Evolutionary conservation across 2,888 invertebrate species (phyloP), one percentile per base, ranked within the genome.

Genomic region (Nebria brevicollis): DNA sequence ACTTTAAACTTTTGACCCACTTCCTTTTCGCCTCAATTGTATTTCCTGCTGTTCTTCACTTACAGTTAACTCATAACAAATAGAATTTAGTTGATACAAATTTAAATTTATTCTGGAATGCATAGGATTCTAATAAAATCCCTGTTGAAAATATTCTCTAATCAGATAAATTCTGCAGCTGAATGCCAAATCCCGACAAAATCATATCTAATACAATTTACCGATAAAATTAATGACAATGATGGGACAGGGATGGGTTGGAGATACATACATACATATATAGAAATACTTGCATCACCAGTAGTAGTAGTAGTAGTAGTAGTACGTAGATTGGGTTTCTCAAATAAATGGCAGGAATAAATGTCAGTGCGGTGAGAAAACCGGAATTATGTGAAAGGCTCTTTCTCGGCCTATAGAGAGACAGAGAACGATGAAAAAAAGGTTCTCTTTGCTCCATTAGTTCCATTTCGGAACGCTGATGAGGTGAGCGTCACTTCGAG

Each of bases 361-460:
- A 84, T 84, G 85, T 85, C 85, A 78, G 83, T 77, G 84, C 82
- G 83, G 81, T 81, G 75, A 70, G 81, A 83, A 82, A 79, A 82
- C 78, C 82, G 72, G 82, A 83, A 83, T 84, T 83, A 83, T 83
- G 80, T 81, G 81, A 83, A 83, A 83, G 82, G 34, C 34, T 34
- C 34, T 34, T 5, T 34, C 34, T 34, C 34, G 34, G 34, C 5
- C 5, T 34, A 34, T 34, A 80, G 81, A 83, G 83, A 75, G 43
- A 20, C 43, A n/a, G 68, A 54, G 65, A 20, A 72, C 7, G 11
- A 72, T 3, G 41, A 68, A 75, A 79, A 79, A 79, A 83, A 85
- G 83, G 85, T 82, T 86, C 86, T 86, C 86, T 87, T 87, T 87
- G 86, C 86, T 86, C 87, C 88, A 87, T 88, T 87, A 87, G 87